Conservation (phyloP, 2,113 vertebrate species). For the Pampusana beccarii region DNA sequence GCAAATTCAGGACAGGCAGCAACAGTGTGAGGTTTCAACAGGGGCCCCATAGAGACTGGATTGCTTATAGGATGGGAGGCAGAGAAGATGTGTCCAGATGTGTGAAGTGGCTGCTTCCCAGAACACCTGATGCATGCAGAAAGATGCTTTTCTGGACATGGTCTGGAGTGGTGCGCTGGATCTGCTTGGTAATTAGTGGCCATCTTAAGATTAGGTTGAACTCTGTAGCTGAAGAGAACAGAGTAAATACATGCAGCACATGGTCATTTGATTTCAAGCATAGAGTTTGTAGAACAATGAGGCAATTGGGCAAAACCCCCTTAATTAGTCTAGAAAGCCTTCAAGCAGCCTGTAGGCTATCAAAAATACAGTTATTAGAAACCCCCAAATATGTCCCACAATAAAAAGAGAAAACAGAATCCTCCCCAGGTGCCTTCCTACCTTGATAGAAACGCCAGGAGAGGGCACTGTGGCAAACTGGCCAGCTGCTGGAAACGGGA, state of each 20-base stretch:
- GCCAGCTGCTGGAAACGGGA: background rate
- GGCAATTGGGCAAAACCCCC: background rate
- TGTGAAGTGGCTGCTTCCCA: background rate
- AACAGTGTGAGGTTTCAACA: background rate
- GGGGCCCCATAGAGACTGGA: background rate
- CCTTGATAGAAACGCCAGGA: background rate
- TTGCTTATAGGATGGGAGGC: background rate
- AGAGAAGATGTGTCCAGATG: background rate
- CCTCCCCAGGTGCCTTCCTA: background rate
- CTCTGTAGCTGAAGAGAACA: background rate
- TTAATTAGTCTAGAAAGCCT: background rate
- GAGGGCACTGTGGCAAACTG: background rate
- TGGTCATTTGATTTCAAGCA: background rate
- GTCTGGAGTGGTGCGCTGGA: background rate
- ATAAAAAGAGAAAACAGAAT: background rate
- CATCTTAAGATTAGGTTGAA: background rate
- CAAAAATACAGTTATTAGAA: background rate
- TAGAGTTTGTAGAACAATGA: background rate
- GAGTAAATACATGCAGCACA: background rate
- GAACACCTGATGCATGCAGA: background rate
- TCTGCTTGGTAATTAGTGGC: background rate
- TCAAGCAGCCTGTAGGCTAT: background rate
- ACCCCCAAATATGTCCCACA: background rate
- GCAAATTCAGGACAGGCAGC: constrained; percentile 12
- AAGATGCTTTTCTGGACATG: background rate